Evolutionary conservation across 2,888 invertebrate genomes (phyloP).

Genomic region (Chrysolina americana): DNA sequence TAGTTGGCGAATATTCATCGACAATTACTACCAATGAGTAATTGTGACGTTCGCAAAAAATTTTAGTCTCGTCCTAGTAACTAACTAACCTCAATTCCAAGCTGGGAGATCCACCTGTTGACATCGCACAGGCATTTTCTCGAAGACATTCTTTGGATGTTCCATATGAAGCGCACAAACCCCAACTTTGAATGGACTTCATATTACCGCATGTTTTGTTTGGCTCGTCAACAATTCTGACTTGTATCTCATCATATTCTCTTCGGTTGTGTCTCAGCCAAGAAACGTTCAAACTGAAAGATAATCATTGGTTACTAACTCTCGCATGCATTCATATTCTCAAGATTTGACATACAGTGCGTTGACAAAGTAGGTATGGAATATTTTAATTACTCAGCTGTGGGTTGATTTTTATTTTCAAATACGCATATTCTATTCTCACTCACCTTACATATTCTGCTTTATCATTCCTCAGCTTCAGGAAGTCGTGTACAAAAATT

Average conservation of each 20-base stretch:
- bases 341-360: no score
- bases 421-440: no score
- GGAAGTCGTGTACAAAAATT: slow-evolving; percentile 72
- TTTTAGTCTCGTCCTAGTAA: no score
- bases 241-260: slow-evolving; percentile 60
- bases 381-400: no score
- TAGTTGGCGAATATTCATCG: no score
- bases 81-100: slow-evolving; percentile 47
- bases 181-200: slow-evolving; percentile 55
- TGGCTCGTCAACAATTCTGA: slow-evolving; percentile 64
- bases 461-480: slow-evolving; percentile 67
- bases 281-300: slow-evolving; percentile 67
- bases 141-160: slow-evolving; percentile 71
- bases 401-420: no score
- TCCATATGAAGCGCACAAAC: slow-evolving; percentile 71
- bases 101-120: slow-evolving; percentile 69
- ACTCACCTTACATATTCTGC: slow-evolving; percentile 66
- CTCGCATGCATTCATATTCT: no score
- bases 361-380: no score
- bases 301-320: background rate
- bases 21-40: background rate
- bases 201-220: slow-evolving; percentile 60
- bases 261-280: slow-evolving; percentile 63
- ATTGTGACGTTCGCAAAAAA: no score
- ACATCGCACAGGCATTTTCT: slow-evolving; percentile 72